Evolutionary conservation across 1,140 invertebrate genomes (phyloP).

Genomic region (Cyclargus thomasi): DNA sequence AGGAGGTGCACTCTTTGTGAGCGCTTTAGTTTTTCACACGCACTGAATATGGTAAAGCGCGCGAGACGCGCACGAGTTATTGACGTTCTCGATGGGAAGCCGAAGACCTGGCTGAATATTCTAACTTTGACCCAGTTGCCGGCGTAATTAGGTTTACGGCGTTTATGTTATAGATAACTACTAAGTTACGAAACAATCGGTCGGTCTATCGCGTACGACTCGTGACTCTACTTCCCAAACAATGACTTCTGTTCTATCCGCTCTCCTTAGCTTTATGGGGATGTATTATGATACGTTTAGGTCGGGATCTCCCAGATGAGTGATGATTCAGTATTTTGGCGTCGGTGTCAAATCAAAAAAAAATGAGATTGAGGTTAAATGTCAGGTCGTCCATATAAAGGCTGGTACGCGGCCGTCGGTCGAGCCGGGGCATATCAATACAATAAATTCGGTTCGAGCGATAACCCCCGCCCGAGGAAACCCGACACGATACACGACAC

Average conservation of each 20-base stretch:
- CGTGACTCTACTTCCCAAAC: background rate
- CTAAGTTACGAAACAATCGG: background rate
- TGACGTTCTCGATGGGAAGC: background rate
- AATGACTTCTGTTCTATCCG: background rate
- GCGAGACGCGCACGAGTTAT: conserved; percentile 3
- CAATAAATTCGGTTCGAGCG: background rate
- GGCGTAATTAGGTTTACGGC: background rate
- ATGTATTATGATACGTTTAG: background rate
- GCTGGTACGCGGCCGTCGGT: background rate
- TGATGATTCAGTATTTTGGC: background rate
- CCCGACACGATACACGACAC: background rate
- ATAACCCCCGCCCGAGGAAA: conserved; percentile 4
- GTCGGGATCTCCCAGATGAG: background rate
- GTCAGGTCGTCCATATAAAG: conserved; percentile 5
- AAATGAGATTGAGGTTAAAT: background rate
- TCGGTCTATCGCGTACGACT: background rate
- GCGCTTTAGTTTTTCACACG: conserved; percentile 4
- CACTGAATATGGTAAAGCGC: background rate
- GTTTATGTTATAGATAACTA: background rate
- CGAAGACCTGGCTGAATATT: background rate
- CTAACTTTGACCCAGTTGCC: conserved; percentile 11
- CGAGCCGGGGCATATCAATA: background rate
- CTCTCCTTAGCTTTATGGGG: background rate
- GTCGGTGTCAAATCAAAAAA: background rate
- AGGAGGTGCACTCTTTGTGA: background rate